Evolutionary conservation across 1,140 invertebrate genomes (phyloP), one percentile per base, ranked within the genome.

Genomic region (Homalodisca vitripennis): DNA sequence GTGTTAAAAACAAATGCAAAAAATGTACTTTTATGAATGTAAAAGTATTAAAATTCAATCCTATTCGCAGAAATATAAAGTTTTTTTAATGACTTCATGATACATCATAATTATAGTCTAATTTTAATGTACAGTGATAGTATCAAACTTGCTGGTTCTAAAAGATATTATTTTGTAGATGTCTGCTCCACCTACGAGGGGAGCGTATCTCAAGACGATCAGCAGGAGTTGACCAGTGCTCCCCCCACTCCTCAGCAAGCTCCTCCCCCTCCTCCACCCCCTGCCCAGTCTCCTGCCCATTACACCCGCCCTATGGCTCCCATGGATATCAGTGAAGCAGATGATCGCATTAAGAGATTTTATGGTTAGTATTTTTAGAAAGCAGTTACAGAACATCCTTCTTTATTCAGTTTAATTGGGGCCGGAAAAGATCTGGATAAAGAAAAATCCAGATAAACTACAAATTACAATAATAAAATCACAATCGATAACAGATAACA

Each of bases 331-430:
- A 81, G 78, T 66, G 84, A 84, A 70, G 83, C 84, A n/a, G 85
- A 86, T 75, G 84, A 86, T 64, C 80, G 83, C 69, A 85, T 84
- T 70, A 85, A 86, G 74, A 72, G 83, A 71, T 85, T 83, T 75
- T 86, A 83, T 78, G 84, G 84, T 84, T 66, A 57, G 46, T 26
- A 20, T 10, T 6, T 10, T 12, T 12, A 12, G 24, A 55, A 12
- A 20, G 51, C 22, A 6, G 17, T 41, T 41, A 10, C 34, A 41
- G 17, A n/a, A n/a, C n/a, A n/a, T n/a, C n/a, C n/a, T n/a, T n/a
- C n/a, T n/a, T n/a, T n/a, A n/a, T n/a, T n/a, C n/a, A n/a, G n/a
- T n/a, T n/a, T n/a, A n/a, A n/a, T n/a, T n/a, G n/a, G n/a, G n/a
- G n/a, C n/a, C n/a, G n/a, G n/a, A n/a, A n/a, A n/a, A n/a, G n/a